Percentiles rank a stretch among this genome's conserved stretches.
These are phyloP conservation scores for Amblyteles armatorius DNA, from an alignment of 2,888 invertebrate species.

Conservation along the genomic window DNA sequence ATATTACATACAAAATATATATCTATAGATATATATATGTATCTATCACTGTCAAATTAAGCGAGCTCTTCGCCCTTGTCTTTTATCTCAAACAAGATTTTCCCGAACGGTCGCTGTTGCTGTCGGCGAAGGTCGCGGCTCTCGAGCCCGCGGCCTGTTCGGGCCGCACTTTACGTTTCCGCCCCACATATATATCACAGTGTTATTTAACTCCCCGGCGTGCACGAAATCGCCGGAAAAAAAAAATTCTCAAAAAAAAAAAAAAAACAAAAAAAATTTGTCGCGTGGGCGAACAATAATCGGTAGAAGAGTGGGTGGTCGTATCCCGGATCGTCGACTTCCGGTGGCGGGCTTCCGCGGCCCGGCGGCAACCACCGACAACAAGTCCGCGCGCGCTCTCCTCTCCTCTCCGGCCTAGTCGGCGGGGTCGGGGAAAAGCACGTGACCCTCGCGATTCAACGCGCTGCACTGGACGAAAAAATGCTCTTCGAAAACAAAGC, in stretches of 20 bases:
- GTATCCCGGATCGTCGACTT: slow-evolving; percentile 65
- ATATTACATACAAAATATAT: background rate
- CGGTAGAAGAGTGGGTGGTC: slow-evolving; percentile 14
- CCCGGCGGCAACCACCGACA: slow-evolving; percentile 19
- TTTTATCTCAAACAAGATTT: slow-evolving; percentile 3
- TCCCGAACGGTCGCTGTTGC: background rate
- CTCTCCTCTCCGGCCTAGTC: slow-evolving; percentile 44
- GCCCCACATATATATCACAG: slow-evolving; percentile 41
- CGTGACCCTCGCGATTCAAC: slow-evolving; percentile 45
- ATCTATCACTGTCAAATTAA: slow-evolving; percentile 29
- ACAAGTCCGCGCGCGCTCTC: slow-evolving; percentile 40
- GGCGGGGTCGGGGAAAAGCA: slow-evolving; percentile 46
- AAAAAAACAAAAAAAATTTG: slow-evolving; percentile 18
- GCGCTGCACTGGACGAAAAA: background rate
- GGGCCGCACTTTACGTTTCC: slow-evolving; percentile 42
- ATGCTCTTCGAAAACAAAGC: too few relatives aligned
- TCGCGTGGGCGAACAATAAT: slow-evolving; percentile 58
- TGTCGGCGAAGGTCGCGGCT: slow-evolving; percentile 28
- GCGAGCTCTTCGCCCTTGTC: background rate
- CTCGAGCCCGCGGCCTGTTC: slow-evolving; percentile 53
- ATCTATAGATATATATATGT: background rate
- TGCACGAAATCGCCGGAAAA: slow-evolving; percentile 17
- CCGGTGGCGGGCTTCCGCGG: slow-evolving; percentile 63
- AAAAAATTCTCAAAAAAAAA: slow-evolving; percentile 26
- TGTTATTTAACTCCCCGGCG: slow-evolving; percentile 17